phyloP scores from a whole-genome alignment of 2,888 invertebrate species.

The Leptinotarsa rubiginosa region DNA sequence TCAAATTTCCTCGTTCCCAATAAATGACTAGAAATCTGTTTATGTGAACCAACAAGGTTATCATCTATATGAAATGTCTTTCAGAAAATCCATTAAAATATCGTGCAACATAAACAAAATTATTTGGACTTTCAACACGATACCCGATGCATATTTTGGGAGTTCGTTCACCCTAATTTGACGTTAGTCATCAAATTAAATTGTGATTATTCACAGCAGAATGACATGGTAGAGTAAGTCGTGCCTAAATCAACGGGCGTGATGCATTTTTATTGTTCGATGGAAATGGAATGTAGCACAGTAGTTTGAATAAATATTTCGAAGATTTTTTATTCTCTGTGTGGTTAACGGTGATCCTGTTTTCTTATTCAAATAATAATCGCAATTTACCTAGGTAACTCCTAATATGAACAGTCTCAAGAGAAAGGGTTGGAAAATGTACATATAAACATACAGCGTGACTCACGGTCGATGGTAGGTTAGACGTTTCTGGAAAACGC shows the following conservation, averaged over 20 bases:
- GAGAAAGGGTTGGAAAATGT: too few species aligned
- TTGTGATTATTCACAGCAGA: constrained; percentile 42
- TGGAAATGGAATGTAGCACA: constrained; percentile 22
- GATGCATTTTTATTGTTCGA: constrained; percentile 36
- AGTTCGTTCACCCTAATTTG: constrained; percentile 35
- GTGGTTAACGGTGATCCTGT: background rate
- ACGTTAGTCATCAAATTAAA: constrained; percentile 43
- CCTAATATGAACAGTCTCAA: too few species aligned
- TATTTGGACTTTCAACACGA: constrained; percentile 31
- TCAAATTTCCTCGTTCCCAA: constrained; percentile 1
- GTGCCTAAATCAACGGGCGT: constrained; percentile 34
- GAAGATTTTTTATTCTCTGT: background rate
- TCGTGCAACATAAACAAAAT: constrained; percentile 31
- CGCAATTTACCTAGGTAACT: too few species aligned
- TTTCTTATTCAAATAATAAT: background rate
- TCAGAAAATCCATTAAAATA: constrained; percentile 24
- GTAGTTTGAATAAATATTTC: background rate
- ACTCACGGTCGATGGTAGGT: too few species aligned
- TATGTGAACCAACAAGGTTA: constrained; percentile 18
- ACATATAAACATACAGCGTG: too few species aligned
- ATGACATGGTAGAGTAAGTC: constrained; percentile 37
- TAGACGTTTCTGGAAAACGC: too few species aligned
- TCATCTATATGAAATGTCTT: constrained; percentile 19
- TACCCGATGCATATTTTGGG: constrained; percentile 35
- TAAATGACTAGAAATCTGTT: background rate